Base-by-base conservation (phyloP, 2,888 invertebrate genomes). In the Leptopilina drosophilae region DNA sequence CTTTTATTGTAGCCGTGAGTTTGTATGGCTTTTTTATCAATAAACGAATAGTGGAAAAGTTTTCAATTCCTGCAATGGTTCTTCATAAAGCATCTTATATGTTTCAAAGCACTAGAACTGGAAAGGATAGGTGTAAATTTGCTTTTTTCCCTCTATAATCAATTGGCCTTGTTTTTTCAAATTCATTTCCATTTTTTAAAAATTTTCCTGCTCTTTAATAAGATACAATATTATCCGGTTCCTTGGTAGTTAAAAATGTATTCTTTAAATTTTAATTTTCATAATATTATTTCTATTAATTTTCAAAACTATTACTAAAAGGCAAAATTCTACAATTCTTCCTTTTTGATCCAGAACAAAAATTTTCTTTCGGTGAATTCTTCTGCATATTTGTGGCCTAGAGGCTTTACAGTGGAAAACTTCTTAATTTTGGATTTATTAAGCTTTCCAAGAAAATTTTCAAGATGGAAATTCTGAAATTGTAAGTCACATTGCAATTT, bases 371-470 rank as follows among this genome's bases (percentile, higher is more conserved):
- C n/a, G n/a, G 69, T 81, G 64, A 8, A 83, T 62, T 0, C 84
- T 83, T 6, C 83, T 82, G 65, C 82, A 83, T 14, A 85, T 66
- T 82, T 85, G 83, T 26, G 80, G n/a, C n/a, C 77, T n/a, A 85
- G 65, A 15, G 82, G 81, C 59, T 42, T 77, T n/a, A n/a, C 42
- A 82, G 82, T 9, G 81, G n/a, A n/a, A n/a, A 80, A 26, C 76
- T 82, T 11, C 83, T 77, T 20, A 84, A 59, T 1, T 81, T 40
- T 15, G 46, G 65, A 78, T 83, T 84, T 12, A n/a, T n/a, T n/a
- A n/a, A 85, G 64, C 77, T 81, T 66, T 5, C 83, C 84, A 4
- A 84, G 75, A 15, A 79, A 49, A 80, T 56, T 85, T 79, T 84
- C 84, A 62, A 84, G n/a, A 85, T 5, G 81, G 80, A 78, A 83